Percentiles rank a stretch among this genome's conserved stretches.
phyloP scores from a whole-genome alignment of 2,113 vertebrate species.

The Rhinopomastus cyanomelas region DNA sequence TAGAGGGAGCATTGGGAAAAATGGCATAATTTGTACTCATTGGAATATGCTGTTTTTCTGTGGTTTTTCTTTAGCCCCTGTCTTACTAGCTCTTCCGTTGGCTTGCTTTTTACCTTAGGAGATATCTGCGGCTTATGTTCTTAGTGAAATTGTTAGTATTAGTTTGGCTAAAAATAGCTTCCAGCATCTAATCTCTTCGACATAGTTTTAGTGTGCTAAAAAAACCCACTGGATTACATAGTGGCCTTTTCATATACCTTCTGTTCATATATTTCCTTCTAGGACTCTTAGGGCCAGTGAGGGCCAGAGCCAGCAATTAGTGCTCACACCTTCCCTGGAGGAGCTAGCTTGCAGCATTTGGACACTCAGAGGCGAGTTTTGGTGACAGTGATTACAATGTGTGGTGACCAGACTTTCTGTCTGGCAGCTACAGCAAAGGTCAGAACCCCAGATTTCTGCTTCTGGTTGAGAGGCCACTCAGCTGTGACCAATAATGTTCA shows the following conservation, averaged over 20 bases:
- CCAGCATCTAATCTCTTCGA: slow-evolving; percentile 32
- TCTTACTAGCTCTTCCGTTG: not conserved
- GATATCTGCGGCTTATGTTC: slow-evolving; percentile 1
- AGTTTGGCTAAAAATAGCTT: slow-evolving; percentile 41
- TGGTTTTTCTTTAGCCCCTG: not conserved
- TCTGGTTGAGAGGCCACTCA: no score
- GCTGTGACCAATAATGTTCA: no score
- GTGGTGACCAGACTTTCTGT: no score
- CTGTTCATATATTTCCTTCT: not conserved
- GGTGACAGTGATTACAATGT: no score
- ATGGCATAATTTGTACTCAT: not conserved
- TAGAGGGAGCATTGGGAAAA: slow-evolving; percentile 66
- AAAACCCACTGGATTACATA: not conserved
- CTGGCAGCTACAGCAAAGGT: no score
- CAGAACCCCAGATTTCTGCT: no score
- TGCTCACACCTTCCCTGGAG: no score
- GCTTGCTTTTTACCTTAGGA: not conserved
- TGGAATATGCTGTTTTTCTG: not conserved
- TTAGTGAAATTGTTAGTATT: not conserved
- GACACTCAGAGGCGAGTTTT: no score
- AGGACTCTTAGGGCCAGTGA: no score
- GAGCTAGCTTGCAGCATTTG: no score
- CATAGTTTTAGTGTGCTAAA: not conserved
- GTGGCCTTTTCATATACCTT: not conserved
- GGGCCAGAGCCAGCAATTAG: no score